Evolutionary conservation across 1,140 invertebrate genomes (phyloP).

Genomic region (Pachyrhynchus sulphureomaculatus): DNA sequence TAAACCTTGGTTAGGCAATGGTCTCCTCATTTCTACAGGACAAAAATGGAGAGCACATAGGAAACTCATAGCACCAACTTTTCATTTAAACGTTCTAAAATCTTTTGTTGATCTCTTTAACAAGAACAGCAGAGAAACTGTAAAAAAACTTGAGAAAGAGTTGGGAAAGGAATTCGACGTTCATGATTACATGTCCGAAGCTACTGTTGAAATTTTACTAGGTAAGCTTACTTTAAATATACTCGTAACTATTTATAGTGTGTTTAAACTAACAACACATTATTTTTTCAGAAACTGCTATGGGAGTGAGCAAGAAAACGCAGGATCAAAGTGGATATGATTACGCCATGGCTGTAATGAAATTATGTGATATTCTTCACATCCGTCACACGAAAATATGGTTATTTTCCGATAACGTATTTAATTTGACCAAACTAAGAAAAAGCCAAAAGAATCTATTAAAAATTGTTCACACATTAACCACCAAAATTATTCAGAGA

Average conservation of each 20-base stretch:
- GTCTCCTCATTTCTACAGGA: conserved; percentile 78
- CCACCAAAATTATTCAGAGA: conserved; percentile 52
- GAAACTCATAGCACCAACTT: conserved; percentile 80
- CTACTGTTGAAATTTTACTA: conserved; percentile 77
- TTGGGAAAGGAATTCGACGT: conserved; percentile 68
- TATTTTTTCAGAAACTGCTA: conserved; percentile 69
- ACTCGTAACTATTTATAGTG: no score
- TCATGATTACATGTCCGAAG: conserved; percentile 83
- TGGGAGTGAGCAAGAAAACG: conserved; percentile 76
- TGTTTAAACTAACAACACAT: no score
- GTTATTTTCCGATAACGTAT: conserved; percentile 79
- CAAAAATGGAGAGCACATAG: conserved; percentile 79
- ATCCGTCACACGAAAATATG: conserved; percentile 81
- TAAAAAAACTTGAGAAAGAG: conserved; percentile 66
- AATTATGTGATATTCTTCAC: conserved; percentile 81
- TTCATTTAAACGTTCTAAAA: conserved; percentile 81
- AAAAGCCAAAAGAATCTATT: conserved; percentile 41
- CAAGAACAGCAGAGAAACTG: conserved; percentile 70
- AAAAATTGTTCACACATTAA: conserved; percentile 79
- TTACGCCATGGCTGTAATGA: conserved; percentile 84
- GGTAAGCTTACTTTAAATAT: no score
- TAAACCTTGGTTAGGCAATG: conserved; percentile 87
- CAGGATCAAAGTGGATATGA: conserved; percentile 75
- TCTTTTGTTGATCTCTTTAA: conserved; percentile 81
- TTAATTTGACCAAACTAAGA: conserved; percentile 72